Conservation (phyloP, 2,888 invertebrate species). For the Herminia tarsipennalis region DNA sequence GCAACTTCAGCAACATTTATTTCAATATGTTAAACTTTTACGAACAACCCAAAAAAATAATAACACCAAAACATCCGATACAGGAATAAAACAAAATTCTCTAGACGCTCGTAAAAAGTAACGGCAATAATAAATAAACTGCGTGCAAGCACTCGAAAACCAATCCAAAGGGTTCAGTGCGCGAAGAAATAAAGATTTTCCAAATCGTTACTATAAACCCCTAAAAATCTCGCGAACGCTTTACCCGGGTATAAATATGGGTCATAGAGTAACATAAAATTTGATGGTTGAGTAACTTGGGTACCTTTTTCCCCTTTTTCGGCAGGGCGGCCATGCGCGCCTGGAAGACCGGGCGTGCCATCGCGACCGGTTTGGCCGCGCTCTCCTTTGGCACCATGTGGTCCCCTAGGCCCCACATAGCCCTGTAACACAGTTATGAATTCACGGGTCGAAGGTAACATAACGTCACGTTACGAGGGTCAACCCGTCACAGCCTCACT, state of each 20-base stretch:
- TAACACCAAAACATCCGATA: slow-evolving; percentile 37
- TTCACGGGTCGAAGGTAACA: slow-evolving; percentile 70
- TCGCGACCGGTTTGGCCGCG: slow-evolving; percentile 88
- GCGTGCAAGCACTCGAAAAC: slow-evolving; percentile 57
- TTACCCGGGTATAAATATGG: slow-evolving; percentile 77
- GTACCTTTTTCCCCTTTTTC: slow-evolving; percentile 91
- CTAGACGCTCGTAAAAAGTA: slow-evolving; percentile 64
- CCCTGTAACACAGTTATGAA: slow-evolving; percentile 79
- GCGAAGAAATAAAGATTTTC: slow-evolving; percentile 78
- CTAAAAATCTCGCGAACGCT: slow-evolving; percentile 78
- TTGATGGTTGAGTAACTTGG: slow-evolving; percentile 80
- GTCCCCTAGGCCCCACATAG: slow-evolving; percentile 82
- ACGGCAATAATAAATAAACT: slow-evolving; percentile 73
- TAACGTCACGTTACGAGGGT: slow-evolving; percentile 77
- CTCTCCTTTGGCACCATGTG: slow-evolving; percentile 88
- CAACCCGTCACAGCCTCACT: slow-evolving; percentile 71
- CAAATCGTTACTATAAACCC: slow-evolving; percentile 77
- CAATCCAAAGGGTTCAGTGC: slow-evolving; percentile 63
- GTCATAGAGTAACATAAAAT: slow-evolving; percentile 82
- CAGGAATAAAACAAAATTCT: slow-evolving; percentile 60
- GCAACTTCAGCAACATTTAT: slow-evolving; percentile 25
- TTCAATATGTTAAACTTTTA: slow-evolving; percentile 34
- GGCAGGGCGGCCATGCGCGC: slow-evolving; percentile 86
- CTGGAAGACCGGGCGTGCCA: slow-evolving; percentile 87
- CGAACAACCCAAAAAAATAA: slow-evolving; percentile 32